Conservation (phyloP, 2,888 invertebrate genomes). For the Eristalinus sepulchralis region DNA sequence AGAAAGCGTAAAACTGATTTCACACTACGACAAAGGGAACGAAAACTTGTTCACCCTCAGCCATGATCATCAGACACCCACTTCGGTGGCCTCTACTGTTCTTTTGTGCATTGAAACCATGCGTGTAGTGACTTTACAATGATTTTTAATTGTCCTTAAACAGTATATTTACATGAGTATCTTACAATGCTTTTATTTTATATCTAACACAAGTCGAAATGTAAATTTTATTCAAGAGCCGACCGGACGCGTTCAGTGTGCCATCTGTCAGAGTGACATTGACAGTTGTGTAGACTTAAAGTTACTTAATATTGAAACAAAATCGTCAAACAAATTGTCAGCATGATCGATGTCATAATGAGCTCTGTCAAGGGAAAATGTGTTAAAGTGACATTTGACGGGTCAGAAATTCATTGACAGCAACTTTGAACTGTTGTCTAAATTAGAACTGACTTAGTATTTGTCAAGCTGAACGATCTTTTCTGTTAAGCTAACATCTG, state of each 20-base stretch:
- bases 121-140: constrained; percentile 35
- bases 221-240: constrained; percentile 7
- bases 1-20: no score
- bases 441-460: no score
- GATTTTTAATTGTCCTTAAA: constrained; percentile 56
- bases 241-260: neutral
- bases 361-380: neutral
- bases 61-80: no score
- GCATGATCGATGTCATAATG: no score
- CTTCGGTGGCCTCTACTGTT: neutral
- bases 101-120: neutral
- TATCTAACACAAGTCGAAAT: constrained; percentile 22
- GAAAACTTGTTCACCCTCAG: no score
- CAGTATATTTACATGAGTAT: constrained; percentile 56
- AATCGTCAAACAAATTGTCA: neutral
- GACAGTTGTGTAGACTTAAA: no score
- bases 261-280: neutral
- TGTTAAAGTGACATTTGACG: neutral
- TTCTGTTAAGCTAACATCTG: no score
- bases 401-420: no score
- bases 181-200: constrained; percentile 39
- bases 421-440: no score
- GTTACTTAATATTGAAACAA: neutral
- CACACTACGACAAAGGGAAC: no score
- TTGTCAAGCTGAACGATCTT: no score